Base-by-base conservation (phyloP, 37 sponge, comb jelly and placozoan genomes). In the Cladorhizidae sp. region DNA sequence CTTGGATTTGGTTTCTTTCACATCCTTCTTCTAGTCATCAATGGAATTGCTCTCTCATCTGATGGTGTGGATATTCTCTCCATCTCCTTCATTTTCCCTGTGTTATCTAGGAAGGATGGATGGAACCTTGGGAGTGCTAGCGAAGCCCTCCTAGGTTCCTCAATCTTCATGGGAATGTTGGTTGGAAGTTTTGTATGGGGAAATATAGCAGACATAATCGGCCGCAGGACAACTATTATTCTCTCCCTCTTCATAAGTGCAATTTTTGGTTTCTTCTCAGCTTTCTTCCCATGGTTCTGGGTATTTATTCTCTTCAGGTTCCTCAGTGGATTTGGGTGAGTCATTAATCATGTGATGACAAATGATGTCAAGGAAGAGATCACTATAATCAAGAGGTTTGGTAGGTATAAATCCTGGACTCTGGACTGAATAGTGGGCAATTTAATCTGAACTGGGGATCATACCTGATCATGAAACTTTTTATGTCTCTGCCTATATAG, bases 271-370 rank as follows among this genome's bases (percentile, higher is more conserved):
- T 23, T 87, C 3, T 23, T 83, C 17, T 87, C 92, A 14, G 79
- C 89, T 1, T 73, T 91, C 42, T 35, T 82, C 6, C 88, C 87
- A 14, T 83, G 83, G 62, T 87, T 70, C 37, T 50, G n/a, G 35
- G 26, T 83, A 36, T 87, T 91, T 31, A 25, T 84, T 7, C 26
- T 83, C 18, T 74, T 73, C 23, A 68, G 92, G 17, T 83, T 91
- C 65, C n/a, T 79, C 67, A 87, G 92, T 79, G 92, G 92, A 40
- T 40, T 91, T 32, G 92, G 92, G 89, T 91, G 42, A 81, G 90
- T 49, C 21, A 18, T 29, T 41, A 37, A 67, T 7, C 49, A 45
- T 45, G 49, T 45, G 9, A 45, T 45, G 9, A 45, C 9, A 45
- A n/a, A n/a, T n/a, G n/a, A n/a, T n/a, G n/a, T n/a, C n/a, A n/a